Evolutionary conservation across 2,113 vertebrate genomes (phyloP).

Genomic region (Anthoscopus minutus): DNA sequence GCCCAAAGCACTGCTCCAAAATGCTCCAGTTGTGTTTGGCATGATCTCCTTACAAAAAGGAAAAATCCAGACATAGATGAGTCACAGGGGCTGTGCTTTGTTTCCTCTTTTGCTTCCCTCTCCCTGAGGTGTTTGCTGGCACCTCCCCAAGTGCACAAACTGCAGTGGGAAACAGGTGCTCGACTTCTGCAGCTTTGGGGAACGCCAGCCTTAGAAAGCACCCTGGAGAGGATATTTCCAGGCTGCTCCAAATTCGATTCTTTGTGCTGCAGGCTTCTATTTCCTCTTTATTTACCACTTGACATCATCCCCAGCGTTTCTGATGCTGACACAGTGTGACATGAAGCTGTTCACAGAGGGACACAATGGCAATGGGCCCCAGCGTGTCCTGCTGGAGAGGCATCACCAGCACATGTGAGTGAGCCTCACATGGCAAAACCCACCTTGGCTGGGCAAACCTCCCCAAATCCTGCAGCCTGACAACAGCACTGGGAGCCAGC

Average conservation of each 20-base stretch:
- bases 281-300: background rate
- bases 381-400: background rate
- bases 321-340: background rate
- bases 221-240: background rate
- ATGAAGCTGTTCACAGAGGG: background rate
- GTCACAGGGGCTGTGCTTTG: background rate
- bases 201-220: accelerated
- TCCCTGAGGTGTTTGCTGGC: background rate
- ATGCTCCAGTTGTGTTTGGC: background rate
- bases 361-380: accelerated
- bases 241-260: background rate
- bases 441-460: background rate
- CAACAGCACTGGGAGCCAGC: background rate
- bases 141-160: background rate
- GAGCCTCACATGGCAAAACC: accelerated
- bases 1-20: background rate
- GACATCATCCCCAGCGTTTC: background rate
- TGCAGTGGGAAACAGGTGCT: background rate
- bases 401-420: background rate
- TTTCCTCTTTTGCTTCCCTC: background rate
- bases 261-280: background rate
- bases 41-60: background rate
- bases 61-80: background rate
- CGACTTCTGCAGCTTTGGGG: background rate
- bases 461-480: background rate